These are phyloP conservation scores for Tragelaphus strepsiceros DNA, from an alignment of 2,113 vertebrate genomes.

Conservation along the genomic window DNA sequence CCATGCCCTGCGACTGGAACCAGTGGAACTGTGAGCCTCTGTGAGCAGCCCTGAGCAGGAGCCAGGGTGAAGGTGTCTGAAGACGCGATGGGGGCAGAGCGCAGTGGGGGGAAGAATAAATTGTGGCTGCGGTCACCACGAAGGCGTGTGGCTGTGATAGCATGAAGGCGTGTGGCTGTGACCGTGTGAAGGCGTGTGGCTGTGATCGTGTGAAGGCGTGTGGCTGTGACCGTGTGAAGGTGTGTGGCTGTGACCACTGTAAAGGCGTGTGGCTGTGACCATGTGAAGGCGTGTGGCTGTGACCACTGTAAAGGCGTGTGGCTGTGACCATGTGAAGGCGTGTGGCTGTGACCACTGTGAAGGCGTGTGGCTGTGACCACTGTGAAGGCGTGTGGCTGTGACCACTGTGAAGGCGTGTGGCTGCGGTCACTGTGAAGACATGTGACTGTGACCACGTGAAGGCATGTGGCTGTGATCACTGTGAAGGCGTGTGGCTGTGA, in stretches of 20 bases:
- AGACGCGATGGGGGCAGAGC: rapidly evolving
- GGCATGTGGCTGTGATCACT: no score
- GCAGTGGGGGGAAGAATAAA: not conserved
- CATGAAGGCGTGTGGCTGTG: rapidly evolving
- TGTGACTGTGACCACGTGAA: no score
- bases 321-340: rapidly evolving
- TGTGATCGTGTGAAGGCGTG: rapidly evolving
- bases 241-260: rapidly evolving
- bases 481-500: no score
- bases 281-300: no score
- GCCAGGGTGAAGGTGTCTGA: rapidly evolving
- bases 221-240: no score
- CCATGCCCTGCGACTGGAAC: conserved; percentile 32
- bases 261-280: no score
- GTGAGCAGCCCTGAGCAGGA: not conserved
- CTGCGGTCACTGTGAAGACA: no score
- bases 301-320: no score
- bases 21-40: conserved; percentile 50
- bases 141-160: rapidly evolving
- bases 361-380: rapidly evolving
- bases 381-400: rapidly evolving
- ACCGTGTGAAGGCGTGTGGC: rapidly evolving
- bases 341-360: no score
- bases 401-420: rapidly evolving
- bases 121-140: rapidly evolving